phyloP scores from a whole-genome alignment of 2,797 vertebrate species.

The Margarornis squamiger region DNA sequence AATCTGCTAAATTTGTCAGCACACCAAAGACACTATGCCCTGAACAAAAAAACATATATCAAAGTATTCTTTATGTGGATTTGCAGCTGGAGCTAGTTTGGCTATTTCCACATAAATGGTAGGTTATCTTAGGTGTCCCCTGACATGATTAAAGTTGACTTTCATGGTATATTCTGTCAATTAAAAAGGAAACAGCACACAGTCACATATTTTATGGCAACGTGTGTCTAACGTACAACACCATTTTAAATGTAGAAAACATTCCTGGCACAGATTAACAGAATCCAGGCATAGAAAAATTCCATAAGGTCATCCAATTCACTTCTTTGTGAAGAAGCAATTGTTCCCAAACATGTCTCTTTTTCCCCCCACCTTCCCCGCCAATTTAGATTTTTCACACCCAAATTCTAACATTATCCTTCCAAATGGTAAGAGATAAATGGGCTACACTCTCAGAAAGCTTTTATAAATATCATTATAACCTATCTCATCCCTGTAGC shows the following conservation, averaged over 20 bases:
- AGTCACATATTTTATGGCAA: background rate
- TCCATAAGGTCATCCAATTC: background rate
- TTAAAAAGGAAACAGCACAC: background rate
- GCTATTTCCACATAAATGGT: background rate
- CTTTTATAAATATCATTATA: background rate
- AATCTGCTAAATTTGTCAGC: background rate
- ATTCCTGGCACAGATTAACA: background rate
- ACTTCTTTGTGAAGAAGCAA: background rate
- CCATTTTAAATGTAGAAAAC: background rate
- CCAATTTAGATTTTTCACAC: background rate
- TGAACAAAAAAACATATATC: background rate
- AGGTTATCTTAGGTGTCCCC: background rate
- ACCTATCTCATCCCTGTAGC: background rate
- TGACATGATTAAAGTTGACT: background rate
- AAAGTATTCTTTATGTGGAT: background rate
- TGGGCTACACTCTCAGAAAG: background rate
- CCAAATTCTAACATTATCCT: background rate
- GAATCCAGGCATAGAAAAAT: background rate
- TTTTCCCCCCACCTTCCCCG: background rate
- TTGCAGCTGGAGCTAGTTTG: background rate
- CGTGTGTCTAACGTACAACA: background rate
- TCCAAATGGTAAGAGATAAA: background rate
- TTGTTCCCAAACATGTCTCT: background rate
- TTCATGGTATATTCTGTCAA: background rate
- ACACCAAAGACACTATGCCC: background rate